phyloP scores from a whole-genome alignment of 2,113 vertebrate genomes.

The Pseudopodoces humilis region DNA sequence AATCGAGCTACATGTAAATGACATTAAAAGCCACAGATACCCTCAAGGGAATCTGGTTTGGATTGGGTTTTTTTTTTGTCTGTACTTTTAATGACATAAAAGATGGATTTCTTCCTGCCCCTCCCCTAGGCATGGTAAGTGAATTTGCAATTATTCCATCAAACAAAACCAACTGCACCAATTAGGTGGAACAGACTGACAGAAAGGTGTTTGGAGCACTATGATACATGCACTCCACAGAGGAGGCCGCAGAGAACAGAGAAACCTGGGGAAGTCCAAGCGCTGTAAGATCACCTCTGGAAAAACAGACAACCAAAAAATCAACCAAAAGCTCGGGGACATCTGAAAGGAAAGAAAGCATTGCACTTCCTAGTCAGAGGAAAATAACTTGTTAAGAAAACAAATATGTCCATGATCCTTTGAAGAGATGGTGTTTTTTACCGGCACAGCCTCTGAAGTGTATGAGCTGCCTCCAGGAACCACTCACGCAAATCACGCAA shows the following conservation, averaged over 20 bases:
- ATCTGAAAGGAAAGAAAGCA: neutral
- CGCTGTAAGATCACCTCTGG: neutral
- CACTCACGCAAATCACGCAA: neutral
- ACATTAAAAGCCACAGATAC: slow-evolving; percentile 30
- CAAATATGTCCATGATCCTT: neutral
- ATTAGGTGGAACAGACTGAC: neutral
- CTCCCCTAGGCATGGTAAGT: neutral
- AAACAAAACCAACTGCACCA: neutral
- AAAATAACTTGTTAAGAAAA: neutral
- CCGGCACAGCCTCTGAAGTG: neutral
- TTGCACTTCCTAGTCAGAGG: neutral
- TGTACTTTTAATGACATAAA: slow-evolving; percentile 1
- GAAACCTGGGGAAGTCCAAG: neutral
- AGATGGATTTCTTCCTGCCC: slow-evolving; percentile 35
- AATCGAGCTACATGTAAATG: slow-evolving; percentile 22
- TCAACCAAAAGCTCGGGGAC: neutral
- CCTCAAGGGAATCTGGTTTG: neutral
- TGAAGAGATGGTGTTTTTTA: neutral
- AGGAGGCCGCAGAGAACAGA: neutral
- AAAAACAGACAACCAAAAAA: neutral
- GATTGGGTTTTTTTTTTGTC: neutral
- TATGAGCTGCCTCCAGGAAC: neutral
- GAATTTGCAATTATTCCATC: neutral
- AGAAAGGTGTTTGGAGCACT: neutral
- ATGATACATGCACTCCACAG: neutral